Base-by-base conservation (phyloP, 2,797 vertebrate genomes). In the Cossypha niveicapilla region DNA sequence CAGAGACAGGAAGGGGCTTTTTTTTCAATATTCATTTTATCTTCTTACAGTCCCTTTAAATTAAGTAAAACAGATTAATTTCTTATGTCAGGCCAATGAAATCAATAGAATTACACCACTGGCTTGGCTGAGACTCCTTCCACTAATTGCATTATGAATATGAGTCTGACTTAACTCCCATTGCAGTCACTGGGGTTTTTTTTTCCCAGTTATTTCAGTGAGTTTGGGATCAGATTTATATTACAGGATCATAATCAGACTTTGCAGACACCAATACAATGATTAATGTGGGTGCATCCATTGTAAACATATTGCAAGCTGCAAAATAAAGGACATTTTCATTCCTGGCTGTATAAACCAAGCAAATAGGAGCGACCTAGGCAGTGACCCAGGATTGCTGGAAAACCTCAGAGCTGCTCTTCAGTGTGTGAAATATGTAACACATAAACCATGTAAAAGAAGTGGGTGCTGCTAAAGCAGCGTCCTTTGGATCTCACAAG, bases 31-130 rank as follows among this genome's bases (percentile, higher is more conserved):
- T 67, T 81, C 61, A 87, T 94, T 92, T 94, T 81, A 47, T 88
- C 88, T 94, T 86, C 86, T 84, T 94, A 82, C 74, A 94, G 74
- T 45, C 88, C 80, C 60, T 96, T 95, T 94, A 92, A 91, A 89
- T 94, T 93, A 94, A 92, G 63, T 92, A 93, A 90, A 92, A 88
- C 65, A 91, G 86, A 94, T 94, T 93, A 92, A 94, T 95, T 94
- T 77, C 80, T 79, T 86, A 45, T 96, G 88, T 86, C 88, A 90
- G 83, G 35, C 77, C 92, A 94, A 66, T 90, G 88, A 90, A 96
- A 94, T 90, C 86, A 89, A 86, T 89, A 35, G 86, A 93, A 92
- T 92, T 96, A 88, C 44, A 92, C 28, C 34, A 88, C 51, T 51
- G 34, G 4, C 56, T 90, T 96, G 86, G 80, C 84, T 77, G 86